phyloP scores from a whole-genome alignment of 2,113 vertebrate species.

The Psilopsiagon aymara region DNA sequence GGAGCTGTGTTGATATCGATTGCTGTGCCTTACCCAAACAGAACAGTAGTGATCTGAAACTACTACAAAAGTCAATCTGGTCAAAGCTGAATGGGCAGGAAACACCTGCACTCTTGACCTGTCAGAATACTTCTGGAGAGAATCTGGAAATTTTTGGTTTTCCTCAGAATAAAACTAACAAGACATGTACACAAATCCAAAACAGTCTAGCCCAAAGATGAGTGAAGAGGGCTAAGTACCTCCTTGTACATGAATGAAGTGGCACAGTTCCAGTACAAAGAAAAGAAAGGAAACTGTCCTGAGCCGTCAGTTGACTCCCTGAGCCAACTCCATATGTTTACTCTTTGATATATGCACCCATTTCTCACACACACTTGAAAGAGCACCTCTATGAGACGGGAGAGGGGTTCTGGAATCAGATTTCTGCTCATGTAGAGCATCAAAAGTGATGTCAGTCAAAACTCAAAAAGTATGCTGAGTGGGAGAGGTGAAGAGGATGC shows the following conservation, averaged over 20 bases:
- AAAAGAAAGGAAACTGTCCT: neutral
- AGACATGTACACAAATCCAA: neutral
- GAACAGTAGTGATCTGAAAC: rapidly evolving
- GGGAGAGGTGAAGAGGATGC: neutral
- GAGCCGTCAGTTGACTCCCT: neutral
- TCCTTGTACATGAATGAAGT: neutral
- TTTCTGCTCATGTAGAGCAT: rapidly evolving
- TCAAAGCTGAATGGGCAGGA: neutral
- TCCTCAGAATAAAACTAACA: neutral
- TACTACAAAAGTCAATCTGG: neutral
- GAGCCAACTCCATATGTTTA: neutral
- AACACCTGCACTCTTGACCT: neutral
- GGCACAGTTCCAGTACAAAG: neutral
- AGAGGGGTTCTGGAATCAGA: neutral
- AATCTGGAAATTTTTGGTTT: neutral
- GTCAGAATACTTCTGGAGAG: neutral
- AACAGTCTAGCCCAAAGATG: neutral
- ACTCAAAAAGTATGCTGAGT: no score
- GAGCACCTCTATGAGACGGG: neutral
- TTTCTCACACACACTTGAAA: rapidly evolving
- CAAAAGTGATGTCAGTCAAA: neutral
- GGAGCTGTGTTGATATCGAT: neutral
- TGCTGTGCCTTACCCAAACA: neutral
- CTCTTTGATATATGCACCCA: neutral
- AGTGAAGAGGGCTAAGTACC: neutral